Evolutionary conservation across 2,797 vertebrate genomes (phyloP).

Genomic region (Phoxinus dragarum): DNA sequence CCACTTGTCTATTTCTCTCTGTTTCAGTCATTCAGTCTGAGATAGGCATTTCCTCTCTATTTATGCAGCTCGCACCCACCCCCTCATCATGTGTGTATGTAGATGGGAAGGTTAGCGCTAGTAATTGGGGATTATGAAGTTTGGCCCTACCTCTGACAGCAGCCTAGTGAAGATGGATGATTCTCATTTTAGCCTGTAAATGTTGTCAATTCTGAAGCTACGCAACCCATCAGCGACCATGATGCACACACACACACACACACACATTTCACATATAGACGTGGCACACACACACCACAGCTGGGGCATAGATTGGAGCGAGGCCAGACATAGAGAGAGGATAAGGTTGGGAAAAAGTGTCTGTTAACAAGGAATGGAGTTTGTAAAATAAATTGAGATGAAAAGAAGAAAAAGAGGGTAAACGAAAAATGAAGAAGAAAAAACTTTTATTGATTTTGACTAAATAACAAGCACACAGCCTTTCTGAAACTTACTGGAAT

Average conservation of each 20-base stretch:
- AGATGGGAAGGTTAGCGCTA: slow-evolving; percentile 92
- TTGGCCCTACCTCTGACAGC: slow-evolving; percentile 98
- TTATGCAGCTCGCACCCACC: slow-evolving; percentile 29
- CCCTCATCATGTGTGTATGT: slow-evolving; percentile 79
- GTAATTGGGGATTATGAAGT: slow-evolving; percentile 99
- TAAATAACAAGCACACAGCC: slow-evolving; percentile 22
- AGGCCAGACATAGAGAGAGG: slow-evolving; percentile 15
- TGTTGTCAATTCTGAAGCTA: slow-evolving; percentile 99
- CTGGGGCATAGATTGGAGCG: slow-evolving; percentile 74
- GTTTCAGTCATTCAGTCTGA: slow-evolving; percentile 30
- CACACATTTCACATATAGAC: slow-evolving; percentile 42
- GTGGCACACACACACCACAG: slow-evolving; percentile 84
- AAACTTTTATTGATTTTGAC: slow-evolving; percentile 22
- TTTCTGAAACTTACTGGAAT: slow-evolving; percentile 21
- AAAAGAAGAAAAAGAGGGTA: not conserved
- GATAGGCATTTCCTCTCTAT: slow-evolving; percentile 36
- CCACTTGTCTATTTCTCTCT: slow-evolving; percentile 36
- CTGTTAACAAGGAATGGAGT: slow-evolving; percentile 18
- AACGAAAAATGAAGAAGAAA: not conserved
- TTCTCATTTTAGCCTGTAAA: slow-evolving; percentile 99
- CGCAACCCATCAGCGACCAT: slow-evolving; percentile 97
- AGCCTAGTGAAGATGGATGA: slow-evolving; percentile 99
- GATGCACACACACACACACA: slow-evolving; percentile 73
- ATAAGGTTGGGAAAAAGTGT: not conserved
- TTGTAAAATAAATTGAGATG: slow-evolving; percentile 26